Base-by-base conservation (phyloP, 1,140 invertebrate genomes). In the Apolygus lucorum region DNA sequence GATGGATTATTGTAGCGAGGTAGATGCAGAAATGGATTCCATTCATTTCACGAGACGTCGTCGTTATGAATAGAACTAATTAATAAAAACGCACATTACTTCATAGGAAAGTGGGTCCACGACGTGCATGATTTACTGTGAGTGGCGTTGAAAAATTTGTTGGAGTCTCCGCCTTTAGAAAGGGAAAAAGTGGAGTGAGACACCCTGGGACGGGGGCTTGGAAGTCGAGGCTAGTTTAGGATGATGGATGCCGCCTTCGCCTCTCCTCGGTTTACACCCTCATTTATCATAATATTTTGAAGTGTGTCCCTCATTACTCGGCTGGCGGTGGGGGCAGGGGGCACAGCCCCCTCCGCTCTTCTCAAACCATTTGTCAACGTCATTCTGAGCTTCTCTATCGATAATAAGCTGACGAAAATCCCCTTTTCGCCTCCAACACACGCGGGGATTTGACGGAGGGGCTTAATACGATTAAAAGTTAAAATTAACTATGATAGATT, bases 271-370 rank as follows among this genome's bases (percentile, higher is more conserved):
- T 64, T 64, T 64, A 64, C 63, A 21, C 25, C 13, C 63, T 64
- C 63, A 64, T 64, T 64, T 64, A 64, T 64, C 63, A 64, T 64
- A 64, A 64, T 64, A 64, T 64, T 64, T 64, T 64, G 63, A 64
- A 64, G 63, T 64, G 63, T 64, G 28, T 64, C 63, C 27, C 63
- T 64, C 63, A 64, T 64, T 64, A 64, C 63, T 17, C 34, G 4
- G 34, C 4, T 11, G 54, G 54, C 11, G 54, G 11, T 24, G 54
- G 11, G 13, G 54, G 22, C 2, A 22, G 54, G 54, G 22, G 54
- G 2, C 54, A 59, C 11, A 11, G 54, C 54, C 54, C 25, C 63
- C 22, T 26, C n/a, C n/a, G n/a, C n/a, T n/a, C n/a, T n/a, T n/a
- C n/a, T n/a, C n/a, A 2, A 28, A 64, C 63, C 63, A 64, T 64